These are phyloP conservation scores for Calliscelio sp. DNA, from an alignment of 2,888 invertebrate species.

Conservation along the genomic window DNA sequence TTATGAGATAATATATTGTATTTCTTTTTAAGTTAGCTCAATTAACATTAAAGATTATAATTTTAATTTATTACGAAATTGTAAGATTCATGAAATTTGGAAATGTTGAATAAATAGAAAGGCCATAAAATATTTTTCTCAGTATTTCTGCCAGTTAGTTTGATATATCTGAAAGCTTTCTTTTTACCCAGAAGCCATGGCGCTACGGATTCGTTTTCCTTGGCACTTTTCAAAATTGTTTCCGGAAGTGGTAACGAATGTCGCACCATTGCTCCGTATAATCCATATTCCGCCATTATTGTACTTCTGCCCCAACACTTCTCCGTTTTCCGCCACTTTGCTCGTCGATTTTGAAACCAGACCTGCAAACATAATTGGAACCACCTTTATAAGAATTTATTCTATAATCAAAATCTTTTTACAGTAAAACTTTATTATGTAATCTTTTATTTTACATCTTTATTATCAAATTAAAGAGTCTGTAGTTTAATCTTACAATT, in stretches of 20 bases:
- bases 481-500: no score
- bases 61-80: no score
- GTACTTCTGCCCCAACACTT: conserved; percentile 99
- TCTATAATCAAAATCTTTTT: no score
- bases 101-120: no score
- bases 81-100: conserved; percentile 42
- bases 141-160: conserved; percentile 5
- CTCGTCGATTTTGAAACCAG: conserved; percentile 99
- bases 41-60: no score
- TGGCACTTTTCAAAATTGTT: conserved; percentile 98
- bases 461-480: no score
- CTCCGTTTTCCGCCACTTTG: conserved; percentile 99
- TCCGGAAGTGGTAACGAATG: conserved; percentile 99
- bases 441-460: no score
- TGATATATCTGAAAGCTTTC: conserved; percentile 34
- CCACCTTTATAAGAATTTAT: no score
- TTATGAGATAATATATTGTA: conserved; percentile 31
- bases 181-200: conserved; percentile 99
- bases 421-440: no score
- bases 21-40: not conserved
- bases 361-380: conserved; percentile 93
- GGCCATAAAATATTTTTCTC: conserved; percentile 49
- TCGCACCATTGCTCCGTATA: conserved; percentile 99
- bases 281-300: conserved; percentile 99
- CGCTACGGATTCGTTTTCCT: conserved; percentile 98